Evolutionary conservation across 1,140 invertebrate species (phyloP), one percentile per base, ranked within the genome.

Genomic region (Brachystomella parvula): DNA sequence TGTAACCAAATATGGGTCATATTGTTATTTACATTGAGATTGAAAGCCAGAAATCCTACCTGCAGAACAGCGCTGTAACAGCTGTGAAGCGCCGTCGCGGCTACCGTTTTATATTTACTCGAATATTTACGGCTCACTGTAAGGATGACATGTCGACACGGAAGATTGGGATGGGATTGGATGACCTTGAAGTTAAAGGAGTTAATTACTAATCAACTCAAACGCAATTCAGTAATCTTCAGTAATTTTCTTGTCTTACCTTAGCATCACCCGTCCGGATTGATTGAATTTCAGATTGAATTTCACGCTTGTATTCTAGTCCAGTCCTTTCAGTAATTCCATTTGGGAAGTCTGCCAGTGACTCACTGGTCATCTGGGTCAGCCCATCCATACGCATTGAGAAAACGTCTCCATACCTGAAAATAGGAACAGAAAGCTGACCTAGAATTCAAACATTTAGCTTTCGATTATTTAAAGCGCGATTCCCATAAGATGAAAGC

Each of bases 191-290:
- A n/a, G n/a, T n/a, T n/a, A n/a, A n/a, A n/a, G n/a, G n/a, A n/a
- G n/a, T n/a, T n/a, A n/a, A n/a, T n/a, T n/a, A n/a, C n/a, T n/a
- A n/a, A n/a, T n/a, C n/a, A n/a, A n/a, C n/a, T n/a, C n/a, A n/a
- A n/a, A n/a, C n/a, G n/a, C n/a, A n/a, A n/a, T n/a, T n/a, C n/a
- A n/a, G n/a, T n/a, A n/a, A n/a, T n/a, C n/a, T n/a, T n/a, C n/a
- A n/a, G n/a, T 39, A 39, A 39, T 39, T 19, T 39, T 39, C 35
- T 19, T 39, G 6, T 9, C 33, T 60, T 32, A 67, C 24, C 12
- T 67, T 47, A 28, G 71, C 71, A 62, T 73, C 71, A 17, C 71
- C 71, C 2, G 72, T 73, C 57, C 72, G 66, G 28, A 73, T 73
- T 2, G 68, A 67, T 6, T 57, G 60, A 24, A 73, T 9, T 47